Conservation (phyloP, 2,797 vertebrate genomes). For the Gymnoscopelus microlampas region DNA sequence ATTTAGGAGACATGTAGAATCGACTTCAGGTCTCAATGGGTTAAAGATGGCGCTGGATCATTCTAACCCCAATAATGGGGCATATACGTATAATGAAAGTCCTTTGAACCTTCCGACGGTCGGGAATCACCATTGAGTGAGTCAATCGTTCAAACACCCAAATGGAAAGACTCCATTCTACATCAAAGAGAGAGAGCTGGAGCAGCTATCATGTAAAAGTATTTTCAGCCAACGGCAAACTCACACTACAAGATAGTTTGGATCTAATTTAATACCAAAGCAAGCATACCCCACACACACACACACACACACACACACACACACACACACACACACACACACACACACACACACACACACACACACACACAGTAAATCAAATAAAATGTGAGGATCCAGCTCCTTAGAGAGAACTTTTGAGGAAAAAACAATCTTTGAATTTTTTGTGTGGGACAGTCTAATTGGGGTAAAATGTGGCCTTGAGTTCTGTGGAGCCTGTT, state of each 20-base stretch:
- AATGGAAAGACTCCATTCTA: constrained; percentile 38
- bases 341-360: no score
- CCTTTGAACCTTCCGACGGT: constrained; percentile 60
- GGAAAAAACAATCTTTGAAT: constrained; percentile 4
- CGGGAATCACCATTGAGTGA: constrained; percentile 38
- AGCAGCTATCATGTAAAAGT: constrained; percentile 41
- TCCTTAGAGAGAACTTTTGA: constrained; percentile 19
- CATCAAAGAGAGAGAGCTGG: constrained; percentile 57
- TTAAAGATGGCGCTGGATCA: constrained; percentile 46
- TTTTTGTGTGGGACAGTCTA: constrained; percentile 39
- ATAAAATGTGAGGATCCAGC: constrained; percentile 36
- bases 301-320: no score
- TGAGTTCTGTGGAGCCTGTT: constrained; percentile 21
- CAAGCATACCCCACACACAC: constrained; percentile 6
- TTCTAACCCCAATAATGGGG: constrained; percentile 34
- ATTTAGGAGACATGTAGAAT: no score
- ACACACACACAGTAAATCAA: background rate
- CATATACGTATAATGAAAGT: constrained; percentile 43
- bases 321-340: no score
- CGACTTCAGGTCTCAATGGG: no score
- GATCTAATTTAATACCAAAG: constrained; percentile 59
- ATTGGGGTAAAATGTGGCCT: constrained; percentile 39
- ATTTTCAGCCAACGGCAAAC: constrained; percentile 62
- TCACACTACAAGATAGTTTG: constrained; percentile 57
- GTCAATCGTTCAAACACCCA: constrained; percentile 64